These are phyloP conservation scores for Alviniconcha marisindica DNA, from an alignment of 1,140 invertebrate genomes.

Conservation along the genomic window DNA sequence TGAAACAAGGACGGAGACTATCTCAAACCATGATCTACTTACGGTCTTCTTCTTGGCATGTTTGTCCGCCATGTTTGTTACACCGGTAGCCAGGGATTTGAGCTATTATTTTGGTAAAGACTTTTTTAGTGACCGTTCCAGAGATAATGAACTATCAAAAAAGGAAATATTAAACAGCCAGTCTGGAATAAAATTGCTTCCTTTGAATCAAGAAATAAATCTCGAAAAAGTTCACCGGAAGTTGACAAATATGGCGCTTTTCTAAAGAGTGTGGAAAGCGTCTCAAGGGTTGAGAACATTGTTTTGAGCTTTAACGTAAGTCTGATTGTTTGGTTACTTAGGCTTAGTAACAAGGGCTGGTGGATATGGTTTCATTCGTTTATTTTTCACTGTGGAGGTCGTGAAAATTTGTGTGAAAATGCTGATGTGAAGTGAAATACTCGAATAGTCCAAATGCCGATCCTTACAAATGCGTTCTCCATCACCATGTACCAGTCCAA, in stretches of 20 bases:
- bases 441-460: too few species aligned
- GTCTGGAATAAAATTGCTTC: background rate
- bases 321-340: too few species aligned
- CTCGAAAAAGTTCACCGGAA: slow-evolving; percentile 21
- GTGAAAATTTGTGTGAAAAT: too few species aligned
- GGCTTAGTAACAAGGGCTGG: too few species aligned
- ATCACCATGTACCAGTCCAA: too few species aligned
- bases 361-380: too few species aligned
- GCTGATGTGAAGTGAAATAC: too few species aligned
- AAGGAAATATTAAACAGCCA: background rate
- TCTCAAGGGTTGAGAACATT: too few species aligned
- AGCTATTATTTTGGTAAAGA: slow-evolving; percentile 2
- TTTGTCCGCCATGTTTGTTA: slow-evolving; percentile 42
- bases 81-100: slow-evolving; percentile 43
- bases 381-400: too few species aligned
- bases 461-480: too few species aligned
- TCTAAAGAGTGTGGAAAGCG: background rate
- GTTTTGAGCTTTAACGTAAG: too few species aligned
- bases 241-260: slow-evolving; percentile 28
- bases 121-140: background rate
- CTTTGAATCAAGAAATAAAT: slow-evolving; percentile 12
- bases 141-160: background rate
- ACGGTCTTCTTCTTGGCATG: slow-evolving; percentile 15
- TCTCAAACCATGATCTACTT: background rate
- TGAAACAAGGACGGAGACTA: too few species aligned